Percentiles rank a stretch among this genome's conserved stretches.
Evolutionary conservation across 1,140 invertebrate genomes (phyloP).

Genomic region (Platorchestia sp.): DNA sequence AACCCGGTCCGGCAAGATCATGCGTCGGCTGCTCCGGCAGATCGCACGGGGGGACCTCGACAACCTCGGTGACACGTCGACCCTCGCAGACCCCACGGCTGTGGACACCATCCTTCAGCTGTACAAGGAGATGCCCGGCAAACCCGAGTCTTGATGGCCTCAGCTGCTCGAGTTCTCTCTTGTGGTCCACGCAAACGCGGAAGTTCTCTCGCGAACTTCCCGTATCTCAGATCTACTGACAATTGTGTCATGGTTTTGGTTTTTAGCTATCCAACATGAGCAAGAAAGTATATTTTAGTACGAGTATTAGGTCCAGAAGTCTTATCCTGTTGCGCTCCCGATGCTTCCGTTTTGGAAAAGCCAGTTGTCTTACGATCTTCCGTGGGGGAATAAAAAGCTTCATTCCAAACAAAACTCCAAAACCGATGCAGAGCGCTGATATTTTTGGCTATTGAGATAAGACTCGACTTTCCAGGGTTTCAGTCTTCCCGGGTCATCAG

Average conservation of each 20-base stretch:
- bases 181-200: background rate
- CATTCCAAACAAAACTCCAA: background rate
- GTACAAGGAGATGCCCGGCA: background rate
- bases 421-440: background rate
- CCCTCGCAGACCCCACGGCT: conserved; percentile 70
- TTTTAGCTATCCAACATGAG: background rate
- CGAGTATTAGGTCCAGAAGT: background rate
- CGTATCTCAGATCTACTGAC: background rate
- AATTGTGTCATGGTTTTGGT: background rate
- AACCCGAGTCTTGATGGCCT: background rate
- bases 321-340: background rate
- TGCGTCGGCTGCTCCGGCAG: conserved; percentile 93
- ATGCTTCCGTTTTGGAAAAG: background rate
- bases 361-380: background rate
- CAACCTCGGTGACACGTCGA: conserved; percentile 89
- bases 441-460: background rate
- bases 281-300: background rate
- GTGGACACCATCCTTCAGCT: conserved; percentile 61
- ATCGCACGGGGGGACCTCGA: conserved; percentile 88
- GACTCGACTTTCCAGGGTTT: background rate
- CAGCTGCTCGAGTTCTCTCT: background rate
- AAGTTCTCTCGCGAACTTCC: background rate
- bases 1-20: conserved; percentile 97
- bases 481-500: background rate
- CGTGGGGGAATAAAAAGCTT: background rate